Evolutionary conservation across 2,113 vertebrate genomes (phyloP).

Genomic region (Myotis brandtii): DNA sequence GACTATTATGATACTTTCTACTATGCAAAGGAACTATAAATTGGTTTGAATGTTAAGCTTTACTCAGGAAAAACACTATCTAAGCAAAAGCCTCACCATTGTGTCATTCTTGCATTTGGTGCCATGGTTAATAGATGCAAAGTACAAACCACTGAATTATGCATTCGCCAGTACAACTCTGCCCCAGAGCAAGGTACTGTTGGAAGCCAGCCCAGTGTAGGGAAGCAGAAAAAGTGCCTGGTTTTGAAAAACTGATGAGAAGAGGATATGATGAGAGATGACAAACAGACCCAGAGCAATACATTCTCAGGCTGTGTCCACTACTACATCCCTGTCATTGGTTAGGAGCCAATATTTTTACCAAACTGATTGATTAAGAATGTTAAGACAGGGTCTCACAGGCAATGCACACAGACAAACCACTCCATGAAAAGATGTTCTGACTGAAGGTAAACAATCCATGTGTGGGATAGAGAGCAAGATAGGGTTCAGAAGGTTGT

Average conservation of each 20-base stretch:
- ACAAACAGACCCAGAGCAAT: not conserved
- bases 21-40: conserved; percentile 77
- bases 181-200: conserved; percentile 3
- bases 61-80: conserved; percentile 67
- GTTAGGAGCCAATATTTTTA: conserved; percentile 7
- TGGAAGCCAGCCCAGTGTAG: conserved; percentile 57
- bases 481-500: not conserved
- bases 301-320: not conserved
- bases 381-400: not conserved
- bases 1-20: conserved; percentile 73
- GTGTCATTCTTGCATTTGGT: conserved; percentile 63
- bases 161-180: conserved; percentile 28
- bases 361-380: not conserved
- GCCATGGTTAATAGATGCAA: conserved; percentile 66
- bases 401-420: not conserved
- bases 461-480: not conserved
- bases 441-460: not conserved
- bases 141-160: conserved; percentile 72
- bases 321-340: not conserved
- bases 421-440: not conserved
- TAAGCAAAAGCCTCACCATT: conserved; percentile 66
- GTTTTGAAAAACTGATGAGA: conserved; percentile 50
- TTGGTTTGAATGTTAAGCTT: conserved; percentile 69
- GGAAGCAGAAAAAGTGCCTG: conserved; percentile 11
- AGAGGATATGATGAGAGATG: not conserved